These are phyloP conservation scores for Dicrostonyx torquatus DNA, from an alignment of 2,797 vertebrate species.

Conservation along the genomic window DNA sequence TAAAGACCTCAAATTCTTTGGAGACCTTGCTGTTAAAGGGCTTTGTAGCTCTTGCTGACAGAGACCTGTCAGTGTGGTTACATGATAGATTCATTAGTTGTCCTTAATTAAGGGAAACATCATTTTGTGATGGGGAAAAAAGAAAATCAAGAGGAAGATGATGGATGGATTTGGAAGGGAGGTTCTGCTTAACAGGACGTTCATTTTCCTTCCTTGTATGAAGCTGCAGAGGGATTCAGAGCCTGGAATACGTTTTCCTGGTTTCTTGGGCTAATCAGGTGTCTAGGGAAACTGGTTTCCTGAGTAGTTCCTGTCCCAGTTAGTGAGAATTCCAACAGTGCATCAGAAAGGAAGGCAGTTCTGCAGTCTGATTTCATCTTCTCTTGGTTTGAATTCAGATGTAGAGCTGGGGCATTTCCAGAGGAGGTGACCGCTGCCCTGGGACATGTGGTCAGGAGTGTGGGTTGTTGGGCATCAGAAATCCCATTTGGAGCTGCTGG, in stretches of 20 bases:
- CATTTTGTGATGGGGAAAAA: conserved; percentile 3
- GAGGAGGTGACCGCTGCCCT: not conserved
- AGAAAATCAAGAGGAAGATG: not conserved
- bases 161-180: not conserved
- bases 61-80: not conserved
- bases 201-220: not conserved
- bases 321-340: not conserved
- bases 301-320: not conserved
- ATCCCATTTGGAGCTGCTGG: not conserved
- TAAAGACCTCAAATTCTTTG: not conserved
- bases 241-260: not conserved
- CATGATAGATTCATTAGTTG: not conserved
- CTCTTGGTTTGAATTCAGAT: not conserved
- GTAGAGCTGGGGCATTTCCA: not conserved
- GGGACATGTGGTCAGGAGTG: not conserved
- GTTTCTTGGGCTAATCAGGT: not conserved
- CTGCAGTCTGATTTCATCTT: not conserved
- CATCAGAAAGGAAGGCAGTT: not conserved
- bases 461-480: not conserved
- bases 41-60: not conserved
- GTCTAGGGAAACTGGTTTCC: not conserved
- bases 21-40: not conserved
- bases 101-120: conserved; percentile 25
- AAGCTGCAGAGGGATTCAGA: not conserved
- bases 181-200: not conserved